Evolutionary conservation across 2,888 invertebrate species (phyloP).

Genomic region (Mystacides longicornis): DNA sequence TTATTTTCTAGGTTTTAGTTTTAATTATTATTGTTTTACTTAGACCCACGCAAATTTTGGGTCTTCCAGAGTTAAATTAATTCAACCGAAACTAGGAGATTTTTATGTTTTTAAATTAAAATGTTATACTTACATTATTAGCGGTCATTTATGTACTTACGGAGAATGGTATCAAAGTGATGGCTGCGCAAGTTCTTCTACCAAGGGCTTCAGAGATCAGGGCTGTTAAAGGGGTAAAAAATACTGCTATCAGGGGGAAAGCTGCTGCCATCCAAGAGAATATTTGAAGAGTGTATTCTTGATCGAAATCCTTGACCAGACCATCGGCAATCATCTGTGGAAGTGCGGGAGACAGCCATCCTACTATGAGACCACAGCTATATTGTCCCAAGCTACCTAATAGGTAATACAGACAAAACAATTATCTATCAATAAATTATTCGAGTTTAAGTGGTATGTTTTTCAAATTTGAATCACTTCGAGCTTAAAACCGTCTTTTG

Average conservation of each 20-base stretch:
- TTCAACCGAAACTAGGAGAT: too few relatives aligned
- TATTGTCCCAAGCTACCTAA: conserved; percentile 19
- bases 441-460: too few relatives aligned
- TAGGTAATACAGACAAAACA: too few relatives aligned
- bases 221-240: conserved; percentile 12
- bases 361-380: conserved; percentile 14
- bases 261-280: conserved; percentile 15
- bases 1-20: too few relatives aligned
- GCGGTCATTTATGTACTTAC: conserved; percentile 8
- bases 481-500: too few relatives aligned
- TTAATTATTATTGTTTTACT: too few relatives aligned
- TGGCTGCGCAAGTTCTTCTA: conserved; percentile 11
- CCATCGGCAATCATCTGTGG: conserved; percentile 10
- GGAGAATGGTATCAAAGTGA: conserved; percentile 11
- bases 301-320: not conserved
- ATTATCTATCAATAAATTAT: too few relatives aligned
- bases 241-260: conserved; percentile 8
- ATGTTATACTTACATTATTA: too few relatives aligned
- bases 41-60: too few relatives aligned
- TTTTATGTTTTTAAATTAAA: too few relatives aligned
- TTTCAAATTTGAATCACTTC: too few relatives aligned
- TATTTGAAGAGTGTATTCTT: not conserved
- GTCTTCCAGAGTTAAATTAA: too few relatives aligned
- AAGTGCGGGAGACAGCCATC: conserved; percentile 18
- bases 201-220: conserved; percentile 13